Conservation (phyloP, 2,888 invertebrate genomes). For the Parnassius glacialis region DNA sequence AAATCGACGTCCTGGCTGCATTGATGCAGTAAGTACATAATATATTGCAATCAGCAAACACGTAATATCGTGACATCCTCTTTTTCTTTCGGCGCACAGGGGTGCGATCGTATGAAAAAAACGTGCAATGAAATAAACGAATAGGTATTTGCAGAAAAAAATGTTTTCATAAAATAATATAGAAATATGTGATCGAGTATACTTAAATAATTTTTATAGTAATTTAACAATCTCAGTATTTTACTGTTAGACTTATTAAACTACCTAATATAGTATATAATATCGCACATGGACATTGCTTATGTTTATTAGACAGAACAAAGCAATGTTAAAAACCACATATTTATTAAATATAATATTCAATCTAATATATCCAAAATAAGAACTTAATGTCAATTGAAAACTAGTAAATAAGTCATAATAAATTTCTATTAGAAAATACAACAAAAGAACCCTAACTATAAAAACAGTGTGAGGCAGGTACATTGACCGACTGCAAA, state of each 20-base stretch:
- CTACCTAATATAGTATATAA: no score
- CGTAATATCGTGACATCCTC: conserved; percentile 64
- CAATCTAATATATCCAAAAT: no score
- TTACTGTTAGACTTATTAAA: no score
- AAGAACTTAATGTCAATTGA: no score
- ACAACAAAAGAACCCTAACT: conserved; percentile 43
- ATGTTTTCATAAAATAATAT: not conserved
- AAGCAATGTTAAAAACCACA: no score
- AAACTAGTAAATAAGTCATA: no score
- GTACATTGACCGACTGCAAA: conserved; percentile 33
- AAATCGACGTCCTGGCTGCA: conserved; percentile 71
- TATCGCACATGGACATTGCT: no score
- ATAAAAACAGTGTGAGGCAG: conserved; percentile 33
- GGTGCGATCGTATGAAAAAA: conserved; percentile 37
- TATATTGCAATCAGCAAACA: conserved; percentile 70
- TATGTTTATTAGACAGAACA: no score
- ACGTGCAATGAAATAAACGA: not conserved
- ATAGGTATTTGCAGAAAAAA: not conserved
- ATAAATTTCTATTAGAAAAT: not conserved
- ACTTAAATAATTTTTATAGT: no score
- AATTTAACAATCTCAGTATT: no score
- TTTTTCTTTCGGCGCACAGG: conserved; percentile 50
- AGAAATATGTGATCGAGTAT: no score
- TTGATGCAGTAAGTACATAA: conserved; percentile 61
- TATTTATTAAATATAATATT: no score